Evolutionary conservation across 1,140 invertebrate genomes (phyloP).

Genomic region (Andricus grossulariae): DNA sequence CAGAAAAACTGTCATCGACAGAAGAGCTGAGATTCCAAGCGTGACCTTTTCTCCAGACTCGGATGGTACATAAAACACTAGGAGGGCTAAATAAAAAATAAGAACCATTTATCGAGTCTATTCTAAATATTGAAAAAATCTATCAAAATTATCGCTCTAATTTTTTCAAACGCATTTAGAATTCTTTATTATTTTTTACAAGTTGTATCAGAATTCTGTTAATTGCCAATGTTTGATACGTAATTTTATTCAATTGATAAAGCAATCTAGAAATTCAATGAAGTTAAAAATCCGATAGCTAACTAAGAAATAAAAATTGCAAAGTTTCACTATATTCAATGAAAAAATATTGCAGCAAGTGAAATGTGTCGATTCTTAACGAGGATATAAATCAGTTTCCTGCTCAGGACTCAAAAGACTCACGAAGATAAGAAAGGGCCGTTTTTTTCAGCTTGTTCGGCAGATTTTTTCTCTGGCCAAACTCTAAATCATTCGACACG

Average conservation of each 20-base stretch:
- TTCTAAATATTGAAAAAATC: not conserved
- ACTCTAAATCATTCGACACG: not conserved
- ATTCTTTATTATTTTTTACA: no score
- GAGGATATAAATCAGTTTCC: not conserved
- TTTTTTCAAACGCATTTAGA: no score
- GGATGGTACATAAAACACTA: slow-evolving; percentile 94
- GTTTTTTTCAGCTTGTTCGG: not conserved
- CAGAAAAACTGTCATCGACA: slow-evolving; percentile 95
- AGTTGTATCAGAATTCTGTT: no score
- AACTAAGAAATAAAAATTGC: not conserved
- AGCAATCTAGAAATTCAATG: not conserved
- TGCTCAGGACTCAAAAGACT: not conserved
- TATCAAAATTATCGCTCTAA: not conserved
- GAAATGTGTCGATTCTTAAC: not conserved
- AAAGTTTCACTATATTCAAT: no score
- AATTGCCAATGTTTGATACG: no score
- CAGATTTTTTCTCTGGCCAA: not conserved
- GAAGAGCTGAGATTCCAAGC: slow-evolving; percentile 90
- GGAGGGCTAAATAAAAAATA: slow-evolving; percentile 80
- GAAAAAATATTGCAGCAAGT: not conserved
- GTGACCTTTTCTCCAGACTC: slow-evolving; percentile 94
- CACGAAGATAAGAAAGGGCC: slow-evolving; percentile 39
- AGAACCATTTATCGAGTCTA: not conserved
- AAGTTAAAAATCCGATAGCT: not conserved
- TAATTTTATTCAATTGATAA: not conserved